Conservation (phyloP, 2,797 vertebrate species). For the Periparus ater region DNA sequence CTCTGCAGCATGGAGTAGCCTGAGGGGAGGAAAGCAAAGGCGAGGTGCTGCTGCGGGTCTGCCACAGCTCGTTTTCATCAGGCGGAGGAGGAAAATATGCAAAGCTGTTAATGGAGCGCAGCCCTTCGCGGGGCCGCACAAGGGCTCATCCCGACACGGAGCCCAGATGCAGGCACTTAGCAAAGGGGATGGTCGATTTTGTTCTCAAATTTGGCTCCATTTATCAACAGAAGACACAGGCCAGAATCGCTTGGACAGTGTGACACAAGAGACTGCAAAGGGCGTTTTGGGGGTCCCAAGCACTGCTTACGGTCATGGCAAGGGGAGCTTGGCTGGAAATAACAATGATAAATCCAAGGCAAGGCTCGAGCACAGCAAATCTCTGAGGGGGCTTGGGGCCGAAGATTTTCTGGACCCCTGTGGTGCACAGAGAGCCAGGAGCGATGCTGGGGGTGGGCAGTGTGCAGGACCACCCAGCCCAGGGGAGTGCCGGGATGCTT, state of each 20-base stretch:
- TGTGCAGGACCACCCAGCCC: background rate
- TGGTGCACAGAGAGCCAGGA: accelerated
- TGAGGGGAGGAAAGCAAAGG: slow-evolving; percentile 45
- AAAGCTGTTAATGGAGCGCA: background rate
- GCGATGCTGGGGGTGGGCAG: background rate
- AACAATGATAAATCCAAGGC: background rate
- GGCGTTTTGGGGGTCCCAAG: background rate
- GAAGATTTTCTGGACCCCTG: background rate
- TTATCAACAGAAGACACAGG: background rate
- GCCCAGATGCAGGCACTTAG: background rate
- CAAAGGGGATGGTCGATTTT: background rate
- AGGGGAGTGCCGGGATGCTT: accelerated
- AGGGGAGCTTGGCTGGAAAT: background rate
- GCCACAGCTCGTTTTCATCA: background rate
- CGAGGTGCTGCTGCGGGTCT: background rate
- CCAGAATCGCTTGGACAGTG: accelerated
- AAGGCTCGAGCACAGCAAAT: accelerated
- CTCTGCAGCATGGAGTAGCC: slow-evolving; percentile 85
- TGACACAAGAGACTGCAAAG: accelerated
- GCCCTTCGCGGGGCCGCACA: background rate
- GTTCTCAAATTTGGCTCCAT: background rate
- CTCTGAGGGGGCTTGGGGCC: background rate
- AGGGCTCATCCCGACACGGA: background rate
- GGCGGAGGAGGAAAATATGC: background rate
- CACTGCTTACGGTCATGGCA: accelerated